These are phyloP conservation scores for Crotalus adamanteus DNA, from an alignment of 2,797 vertebrate genomes.

Conservation along the genomic window DNA sequence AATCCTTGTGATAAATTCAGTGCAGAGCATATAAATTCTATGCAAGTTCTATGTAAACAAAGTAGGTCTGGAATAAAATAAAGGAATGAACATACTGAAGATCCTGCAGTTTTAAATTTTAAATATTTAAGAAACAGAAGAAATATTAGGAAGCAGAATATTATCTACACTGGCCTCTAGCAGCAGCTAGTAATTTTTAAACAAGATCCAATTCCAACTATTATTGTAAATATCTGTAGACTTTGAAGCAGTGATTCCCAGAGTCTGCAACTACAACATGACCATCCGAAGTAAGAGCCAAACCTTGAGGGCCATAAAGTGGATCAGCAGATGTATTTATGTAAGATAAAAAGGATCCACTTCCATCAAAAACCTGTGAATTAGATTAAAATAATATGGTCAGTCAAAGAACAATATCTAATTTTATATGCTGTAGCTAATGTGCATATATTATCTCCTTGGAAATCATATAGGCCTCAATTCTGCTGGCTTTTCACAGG, in stretches of 20 bases:
- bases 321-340: conserved; percentile 98
- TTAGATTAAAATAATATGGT: conserved; percentile 37
- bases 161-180: conserved; percentile 42
- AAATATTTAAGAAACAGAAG: conserved; percentile 59
- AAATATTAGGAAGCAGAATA: conserved; percentile 47
- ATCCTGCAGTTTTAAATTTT: conserved; percentile 63
- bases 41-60: conserved; percentile 70
- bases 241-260: conserved; percentile 98
- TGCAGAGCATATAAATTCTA: conserved; percentile 60
- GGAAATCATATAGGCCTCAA: background rate
- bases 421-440: background rate
- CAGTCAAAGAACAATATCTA: conserved; percentile 21
- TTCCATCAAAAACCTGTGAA: conserved; percentile 95
- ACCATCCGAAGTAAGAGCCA: conserved; percentile 93
- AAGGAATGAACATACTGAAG: conserved; percentile 57
- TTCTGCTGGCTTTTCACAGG: background rate
- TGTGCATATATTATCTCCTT: background rate
- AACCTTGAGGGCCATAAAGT: conserved; percentile 94
- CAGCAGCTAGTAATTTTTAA: conserved; percentile 58
- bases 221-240: conserved; percentile 97
- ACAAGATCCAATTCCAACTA: conserved; percentile 39
- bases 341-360: conserved; percentile 96
- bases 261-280: conserved; percentile 98
- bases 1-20: conserved; percentile 62
- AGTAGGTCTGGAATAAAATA: conserved; percentile 62